Percentiles rank a stretch among this genome's conserved stretches.
These are phyloP conservation scores for Emys orbicularis DNA, from an alignment of 2,797 vertebrate species.

Conservation along the genomic window DNA sequence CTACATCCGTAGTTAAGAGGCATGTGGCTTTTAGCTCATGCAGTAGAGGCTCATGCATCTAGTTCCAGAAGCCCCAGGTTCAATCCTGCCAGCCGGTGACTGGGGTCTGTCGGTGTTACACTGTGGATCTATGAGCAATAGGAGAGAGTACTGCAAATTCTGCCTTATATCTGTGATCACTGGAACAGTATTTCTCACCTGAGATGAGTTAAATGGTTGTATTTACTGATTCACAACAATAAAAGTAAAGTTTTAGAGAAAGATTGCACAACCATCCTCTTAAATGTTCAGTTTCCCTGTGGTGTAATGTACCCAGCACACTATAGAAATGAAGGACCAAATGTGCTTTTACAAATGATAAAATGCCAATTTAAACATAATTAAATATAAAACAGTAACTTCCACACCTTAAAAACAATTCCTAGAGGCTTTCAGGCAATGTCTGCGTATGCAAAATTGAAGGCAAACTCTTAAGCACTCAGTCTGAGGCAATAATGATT, in stretches of 20 bases:
- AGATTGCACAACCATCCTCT: neutral
- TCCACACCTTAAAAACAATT: neutral
- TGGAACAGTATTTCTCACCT: neutral
- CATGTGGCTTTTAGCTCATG: too few species aligned
- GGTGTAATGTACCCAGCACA: neutral
- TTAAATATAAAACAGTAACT: slow-evolving; percentile 2
- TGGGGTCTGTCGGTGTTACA: too few species aligned
- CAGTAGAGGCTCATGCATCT: too few species aligned
- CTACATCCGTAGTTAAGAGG: too few species aligned
- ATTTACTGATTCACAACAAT: neutral
- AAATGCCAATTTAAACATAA: slow-evolving; percentile 19
- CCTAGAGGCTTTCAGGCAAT: neutral
- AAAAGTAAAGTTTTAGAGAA: neutral
- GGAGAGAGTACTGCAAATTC: rapidly evolving
- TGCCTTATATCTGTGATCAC: neutral
- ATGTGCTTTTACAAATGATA: slow-evolving; percentile 19
- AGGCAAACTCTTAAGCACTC: neutral
- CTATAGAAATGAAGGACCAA: slow-evolving; percentile 21
- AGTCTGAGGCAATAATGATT: neutral
- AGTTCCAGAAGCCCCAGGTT: too few species aligned
- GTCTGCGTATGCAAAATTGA: neutral
- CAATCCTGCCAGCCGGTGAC: rapidly evolving
- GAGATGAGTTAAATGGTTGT: neutral
- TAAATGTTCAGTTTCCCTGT: slow-evolving; percentile 12
- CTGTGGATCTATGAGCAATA: neutral